A percentile compares a stretch with the other conserved stretches of the same genome.
Evolutionary conservation across 2,888 invertebrate genomes (phyloP).

Genomic region (Endotricha flammealis): DNA sequence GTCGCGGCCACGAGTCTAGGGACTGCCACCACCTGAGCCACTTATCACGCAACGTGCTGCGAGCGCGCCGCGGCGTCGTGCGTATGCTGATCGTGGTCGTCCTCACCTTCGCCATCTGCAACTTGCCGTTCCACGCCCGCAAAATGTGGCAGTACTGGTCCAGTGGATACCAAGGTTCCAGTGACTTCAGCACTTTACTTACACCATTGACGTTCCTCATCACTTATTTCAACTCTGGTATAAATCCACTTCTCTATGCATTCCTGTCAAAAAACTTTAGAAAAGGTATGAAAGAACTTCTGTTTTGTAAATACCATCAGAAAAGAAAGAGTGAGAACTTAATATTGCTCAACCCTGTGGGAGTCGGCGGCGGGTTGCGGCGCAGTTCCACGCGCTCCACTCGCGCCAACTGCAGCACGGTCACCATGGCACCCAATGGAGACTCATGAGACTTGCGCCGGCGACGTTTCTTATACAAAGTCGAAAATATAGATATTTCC

Average conservation of each 20-base stretch:
- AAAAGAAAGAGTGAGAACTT: constrained; percentile 64
- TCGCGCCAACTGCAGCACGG: constrained; percentile 75
- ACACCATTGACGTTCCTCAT: constrained; percentile 92
- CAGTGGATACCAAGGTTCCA: constrained; percentile 82
- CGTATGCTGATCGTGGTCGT: constrained; percentile 94
- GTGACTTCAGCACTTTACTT: constrained; percentile 86
- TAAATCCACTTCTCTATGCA: constrained; percentile 94
- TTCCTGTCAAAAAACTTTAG: constrained; percentile 90
- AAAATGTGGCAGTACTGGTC: constrained; percentile 94
- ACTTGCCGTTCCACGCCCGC: constrained; percentile 92
- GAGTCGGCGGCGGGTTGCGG: constrained; percentile 55
- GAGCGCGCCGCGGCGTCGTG: constrained; percentile 90
- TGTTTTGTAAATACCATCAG: constrained; percentile 78
- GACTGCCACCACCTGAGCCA: constrained; percentile 82
- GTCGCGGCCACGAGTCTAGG: constrained; percentile 59
- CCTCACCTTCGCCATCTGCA: constrained; percentile 91
- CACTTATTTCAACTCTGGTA: constrained; percentile 92
- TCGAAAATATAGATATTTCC: constrained; percentile 65
- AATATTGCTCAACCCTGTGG: constrained; percentile 64
- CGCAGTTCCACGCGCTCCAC: constrained; percentile 74
- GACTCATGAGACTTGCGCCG: constrained; percentile 70
- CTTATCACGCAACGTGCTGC: constrained; percentile 85
- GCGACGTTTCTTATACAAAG: constrained; percentile 60
- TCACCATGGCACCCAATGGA: constrained; percentile 70
- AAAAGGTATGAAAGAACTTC: constrained; percentile 89